These are phyloP conservation scores for Sturnira hondurensis DNA, from an alignment of 2,113 vertebrate genomes.

Conservation along the genomic window DNA sequence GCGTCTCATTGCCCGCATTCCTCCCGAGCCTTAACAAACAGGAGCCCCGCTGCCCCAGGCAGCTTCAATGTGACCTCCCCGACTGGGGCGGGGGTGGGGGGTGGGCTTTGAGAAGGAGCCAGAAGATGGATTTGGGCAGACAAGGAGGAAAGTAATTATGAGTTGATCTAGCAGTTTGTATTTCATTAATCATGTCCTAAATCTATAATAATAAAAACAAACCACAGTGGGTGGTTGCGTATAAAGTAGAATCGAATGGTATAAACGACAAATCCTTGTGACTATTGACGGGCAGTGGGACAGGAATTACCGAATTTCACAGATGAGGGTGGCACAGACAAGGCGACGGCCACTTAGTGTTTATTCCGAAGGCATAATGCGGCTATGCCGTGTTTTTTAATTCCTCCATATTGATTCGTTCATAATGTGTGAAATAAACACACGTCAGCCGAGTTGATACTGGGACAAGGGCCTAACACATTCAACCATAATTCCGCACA, in stretches of 20 bases:
- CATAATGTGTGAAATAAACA: conserved; percentile 33
- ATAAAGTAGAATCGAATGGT: not conserved
- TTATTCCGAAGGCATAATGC: conserved; percentile 7
- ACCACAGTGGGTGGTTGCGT: not conserved
- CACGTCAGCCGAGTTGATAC: conserved; percentile 11
- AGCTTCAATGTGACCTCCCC: not conserved
- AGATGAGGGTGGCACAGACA: conserved; percentile 27
- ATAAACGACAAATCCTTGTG: conserved; percentile 10
- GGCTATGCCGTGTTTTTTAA: not conserved
- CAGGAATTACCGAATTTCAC: conserved; percentile 48
- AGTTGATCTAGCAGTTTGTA: not conserved
- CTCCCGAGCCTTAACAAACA: not conserved
- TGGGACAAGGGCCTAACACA: not conserved
- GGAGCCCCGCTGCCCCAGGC: not conserved
- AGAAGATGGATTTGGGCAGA: not conserved
- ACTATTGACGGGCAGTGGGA: conserved; percentile 29
- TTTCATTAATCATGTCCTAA: conserved; percentile 42
- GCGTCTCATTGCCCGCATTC: conserved; percentile 22
- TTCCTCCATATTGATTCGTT: conserved; percentile 35
- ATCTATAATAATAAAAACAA: not conserved
- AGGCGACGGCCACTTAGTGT: conserved; percentile 13
- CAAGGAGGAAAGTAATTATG: not conserved
- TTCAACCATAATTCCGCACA: not conserved
- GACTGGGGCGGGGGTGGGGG: not conserved
- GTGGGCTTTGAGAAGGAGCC: not conserved